Evolutionary conservation across 1,140 invertebrate genomes (phyloP).

Genomic region (Phymorhynchus buccinoides): DNA sequence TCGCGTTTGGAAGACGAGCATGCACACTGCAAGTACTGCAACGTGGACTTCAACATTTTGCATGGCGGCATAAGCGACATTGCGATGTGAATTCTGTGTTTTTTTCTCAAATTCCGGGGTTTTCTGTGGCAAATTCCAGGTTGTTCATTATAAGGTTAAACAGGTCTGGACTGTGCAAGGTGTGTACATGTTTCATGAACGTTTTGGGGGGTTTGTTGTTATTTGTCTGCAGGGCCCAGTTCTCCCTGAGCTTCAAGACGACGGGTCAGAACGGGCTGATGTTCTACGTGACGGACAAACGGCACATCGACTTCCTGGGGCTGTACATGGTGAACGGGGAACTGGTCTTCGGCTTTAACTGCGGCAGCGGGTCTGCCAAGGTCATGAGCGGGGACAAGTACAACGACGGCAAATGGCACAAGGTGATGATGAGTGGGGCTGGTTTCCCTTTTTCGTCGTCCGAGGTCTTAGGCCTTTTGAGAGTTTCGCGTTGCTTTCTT

Average conservation of each 20-base stretch:
- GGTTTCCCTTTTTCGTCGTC: not conserved
- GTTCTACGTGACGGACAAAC: slow-evolving; percentile 83
- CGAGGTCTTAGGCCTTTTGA: too few relatives aligned
- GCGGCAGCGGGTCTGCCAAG: slow-evolving; percentile 80
- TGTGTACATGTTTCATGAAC: not conserved
- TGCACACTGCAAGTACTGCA: too few relatives aligned
- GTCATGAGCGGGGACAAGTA: slow-evolving; percentile 76
- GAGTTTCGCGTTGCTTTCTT: too few relatives aligned
- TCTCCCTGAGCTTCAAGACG: slow-evolving; percentile 89
- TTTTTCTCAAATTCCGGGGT: too few relatives aligned
- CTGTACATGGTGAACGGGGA: slow-evolving; percentile 86
- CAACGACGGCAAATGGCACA: slow-evolving; percentile 92
- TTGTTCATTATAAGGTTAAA: too few relatives aligned
- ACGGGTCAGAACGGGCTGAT: slow-evolving; percentile 84
- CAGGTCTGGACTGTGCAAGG: too few relatives aligned
- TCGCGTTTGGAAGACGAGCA: too few relatives aligned
- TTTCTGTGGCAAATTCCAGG: too few relatives aligned
- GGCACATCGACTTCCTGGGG: slow-evolving; percentile 84
- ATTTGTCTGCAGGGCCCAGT: slow-evolving; percentile 75
- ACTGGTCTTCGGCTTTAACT: slow-evolving; percentile 83
- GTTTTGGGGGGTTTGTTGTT: not conserved
- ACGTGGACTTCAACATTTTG: too few relatives aligned
- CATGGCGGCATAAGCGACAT: too few relatives aligned
- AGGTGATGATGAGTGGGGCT: slow-evolving; percentile 53
- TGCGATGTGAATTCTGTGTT: too few relatives aligned